Base-by-base conservation (phyloP, 1,140 invertebrate genomes). In the Drosophila parvula region DNA sequence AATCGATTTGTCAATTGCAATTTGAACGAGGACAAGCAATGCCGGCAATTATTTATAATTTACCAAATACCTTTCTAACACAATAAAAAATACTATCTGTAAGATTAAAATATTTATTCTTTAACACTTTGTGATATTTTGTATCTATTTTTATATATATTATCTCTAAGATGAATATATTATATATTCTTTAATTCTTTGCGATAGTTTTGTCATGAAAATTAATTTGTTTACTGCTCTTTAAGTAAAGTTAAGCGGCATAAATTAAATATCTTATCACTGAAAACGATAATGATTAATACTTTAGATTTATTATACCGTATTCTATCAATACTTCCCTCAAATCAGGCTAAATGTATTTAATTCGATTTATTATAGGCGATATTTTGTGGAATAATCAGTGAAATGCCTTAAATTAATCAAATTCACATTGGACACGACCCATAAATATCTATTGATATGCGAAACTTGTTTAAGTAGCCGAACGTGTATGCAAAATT, bases 391-490 rank as follows among this genome's bases (percentile, higher is more conserved):
- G n/a, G 38, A 44, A 36, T 36, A 38, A 34, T 22, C 6, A 11
- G 11, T 36, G 56, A 44, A 32, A 34, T 34, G 47, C 38, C 12
- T 67, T 65, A 38, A 50, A 69, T 69, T 68, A 51, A 51, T 69
- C 62, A 69, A 59, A 43, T 71, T 73, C 53, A 50, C 27, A 59
- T 55, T 36, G 36, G 62, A 67, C 62, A 69, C 14, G n/a, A 34
- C 6, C 38, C 22, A 73, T 73, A 41, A 59, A 73, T 73, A 55
- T 32, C n/a, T 12, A 12, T 16, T 48, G 18, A 30, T 47, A 11
- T 11, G 12, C 27, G 7, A 71, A 71, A 71, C 65, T 58, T 28
- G 65, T 71, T 70, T 71, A 48, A 40, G 65, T 58, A 71, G 51
- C 53, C 34, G 44, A 50, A 59, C 67, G 28, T 50, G 53, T 59